Conservation (phyloP, 2,797 vertebrate genomes). For the Harpagifer antarcticus region DNA sequence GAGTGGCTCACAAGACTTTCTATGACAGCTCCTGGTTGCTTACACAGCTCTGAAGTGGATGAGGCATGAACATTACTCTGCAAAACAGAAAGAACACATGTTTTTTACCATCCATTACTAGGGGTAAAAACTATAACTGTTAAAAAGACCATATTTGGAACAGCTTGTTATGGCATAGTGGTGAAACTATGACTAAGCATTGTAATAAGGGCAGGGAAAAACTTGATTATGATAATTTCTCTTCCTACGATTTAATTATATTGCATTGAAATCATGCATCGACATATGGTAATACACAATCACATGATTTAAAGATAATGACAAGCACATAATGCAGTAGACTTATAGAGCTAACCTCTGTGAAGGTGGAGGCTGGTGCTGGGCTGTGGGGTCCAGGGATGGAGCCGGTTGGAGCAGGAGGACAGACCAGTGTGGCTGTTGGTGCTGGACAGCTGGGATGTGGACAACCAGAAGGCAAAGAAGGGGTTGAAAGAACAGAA, state of each 20-base stretch:
- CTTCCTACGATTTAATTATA: no score
- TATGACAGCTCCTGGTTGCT: constrained; percentile 93
- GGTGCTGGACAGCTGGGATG: constrained; percentile 53
- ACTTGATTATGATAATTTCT: no score
- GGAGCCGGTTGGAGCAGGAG: constrained; percentile 25
- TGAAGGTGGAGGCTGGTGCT: constrained; percentile 78
- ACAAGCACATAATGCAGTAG: no score
- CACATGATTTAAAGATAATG: no score
- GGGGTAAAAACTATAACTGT: background rate
- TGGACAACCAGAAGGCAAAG: constrained; percentile 38
- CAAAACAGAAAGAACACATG: background rate
- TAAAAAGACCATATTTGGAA: background rate
- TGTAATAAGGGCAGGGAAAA: background rate
- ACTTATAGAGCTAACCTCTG: constrained; percentile 82
- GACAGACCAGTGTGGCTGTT: constrained; percentile 57
- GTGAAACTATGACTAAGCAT: background rate
- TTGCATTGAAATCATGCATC: no score
- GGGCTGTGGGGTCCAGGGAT: constrained; percentile 62
- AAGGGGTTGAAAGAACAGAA: background rate
- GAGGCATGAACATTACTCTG: constrained; percentile 82
- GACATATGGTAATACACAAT: no score
- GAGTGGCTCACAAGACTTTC: constrained; percentile 95
- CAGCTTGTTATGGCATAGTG: background rate
- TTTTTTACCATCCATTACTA: background rate
- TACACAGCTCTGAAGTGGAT: constrained; percentile 73